A percentile compares a stretch with the other conserved stretches of the same genome.
Evolutionary conservation across 1,140 invertebrate species (phyloP).

Genomic region (Cataglyphis hispanica): DNA sequence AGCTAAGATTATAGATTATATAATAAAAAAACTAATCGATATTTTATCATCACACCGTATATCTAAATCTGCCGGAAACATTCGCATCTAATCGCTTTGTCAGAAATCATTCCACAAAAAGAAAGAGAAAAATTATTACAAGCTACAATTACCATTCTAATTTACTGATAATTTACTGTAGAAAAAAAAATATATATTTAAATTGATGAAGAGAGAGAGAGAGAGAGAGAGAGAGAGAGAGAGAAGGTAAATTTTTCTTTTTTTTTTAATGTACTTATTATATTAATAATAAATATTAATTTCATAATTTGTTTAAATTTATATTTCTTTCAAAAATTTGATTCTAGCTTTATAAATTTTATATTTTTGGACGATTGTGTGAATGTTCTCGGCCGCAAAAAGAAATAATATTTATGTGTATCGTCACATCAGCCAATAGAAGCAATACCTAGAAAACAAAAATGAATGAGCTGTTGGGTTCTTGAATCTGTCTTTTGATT

Average conservation of each 20-base stretch:
- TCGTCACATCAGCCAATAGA: slow-evolving; percentile 75
- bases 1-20: slow-evolving; percentile 41
- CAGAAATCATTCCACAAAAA: background rate
- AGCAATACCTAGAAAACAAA: slow-evolving; percentile 75
- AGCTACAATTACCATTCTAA: background rate
- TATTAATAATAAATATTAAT: too few species aligned
- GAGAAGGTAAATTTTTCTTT: background rate
- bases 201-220: background rate
- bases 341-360: too few species aligned
- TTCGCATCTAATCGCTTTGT: slow-evolving; percentile 3
- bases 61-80: slow-evolving; percentile 30
- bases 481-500: slow-evolving; percentile 46
- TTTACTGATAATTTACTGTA: background rate
- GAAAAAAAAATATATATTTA: background rate
- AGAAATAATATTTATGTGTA: slow-evolving; percentile 57
- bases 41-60: background rate
- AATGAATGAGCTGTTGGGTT: slow-evolving; percentile 65
- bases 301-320: slow-evolving; percentile 3
- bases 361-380: background rate
- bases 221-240: too few species aligned
- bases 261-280: background rate
- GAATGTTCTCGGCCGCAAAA: slow-evolving; percentile 34
- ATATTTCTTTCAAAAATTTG: background rate
- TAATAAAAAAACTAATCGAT: slow-evolving; percentile 51
- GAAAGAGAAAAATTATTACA: background rate